These are phyloP conservation scores for Sylvicola cinctus DNA, from an alignment of 2,888 invertebrate species.

Conservation along the genomic window DNA sequence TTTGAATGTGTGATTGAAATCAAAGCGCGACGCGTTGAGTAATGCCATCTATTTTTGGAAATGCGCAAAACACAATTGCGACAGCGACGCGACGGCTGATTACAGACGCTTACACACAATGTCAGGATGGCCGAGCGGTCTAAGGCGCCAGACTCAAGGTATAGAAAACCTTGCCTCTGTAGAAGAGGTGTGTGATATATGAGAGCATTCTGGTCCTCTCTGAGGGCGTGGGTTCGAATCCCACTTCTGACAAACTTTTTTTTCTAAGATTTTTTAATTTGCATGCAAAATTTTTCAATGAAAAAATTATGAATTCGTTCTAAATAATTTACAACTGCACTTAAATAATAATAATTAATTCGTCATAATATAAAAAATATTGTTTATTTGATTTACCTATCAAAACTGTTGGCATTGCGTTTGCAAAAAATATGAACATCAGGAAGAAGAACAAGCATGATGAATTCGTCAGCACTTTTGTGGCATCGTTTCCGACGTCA, in stretches of 20 bases:
- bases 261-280: too few species aligned
- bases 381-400: constrained; percentile 36
- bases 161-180: too few species aligned
- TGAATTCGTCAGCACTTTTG: constrained; percentile 60
- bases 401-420: constrained; percentile 72
- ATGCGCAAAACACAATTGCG: too few species aligned
- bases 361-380: too few species aligned
- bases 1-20: too few species aligned
- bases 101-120: too few species aligned
- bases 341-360: too few species aligned
- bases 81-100: too few species aligned
- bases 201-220: constrained; percentile 59
- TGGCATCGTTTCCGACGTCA: constrained; percentile 65
- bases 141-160: constrained; percentile 71
- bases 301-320: not conserved
- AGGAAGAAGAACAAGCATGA: constrained; percentile 76
- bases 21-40: too few species aligned
- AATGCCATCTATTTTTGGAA: not conserved
- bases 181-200: too few species aligned
- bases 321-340: not conserved
- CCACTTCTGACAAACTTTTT: constrained; percentile 42
- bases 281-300: too few species aligned
- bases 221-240: constrained; percentile 71
- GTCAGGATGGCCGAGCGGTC: constrained; percentile 66
- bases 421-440: constrained; percentile 83